Percentiles rank a stretch among this genome's conserved stretches.
Conservation (phyloP, 2,888 invertebrate genomes). For the Melanostoma scalare region DNA sequence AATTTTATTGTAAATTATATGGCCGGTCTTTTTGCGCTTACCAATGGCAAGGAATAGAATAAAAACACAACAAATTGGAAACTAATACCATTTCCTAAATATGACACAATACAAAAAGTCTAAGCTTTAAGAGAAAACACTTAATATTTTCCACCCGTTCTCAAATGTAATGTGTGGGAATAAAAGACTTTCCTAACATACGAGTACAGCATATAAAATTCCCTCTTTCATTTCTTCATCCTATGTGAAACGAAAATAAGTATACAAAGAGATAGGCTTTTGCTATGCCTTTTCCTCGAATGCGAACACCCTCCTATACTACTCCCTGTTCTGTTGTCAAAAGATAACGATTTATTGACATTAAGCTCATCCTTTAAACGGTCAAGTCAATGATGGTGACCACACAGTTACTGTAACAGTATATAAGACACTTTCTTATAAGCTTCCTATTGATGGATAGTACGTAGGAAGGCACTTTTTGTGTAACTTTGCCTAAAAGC, state of each 20-base stretch:
- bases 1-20: too few relatives aligned
- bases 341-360: conserved; percentile 65
- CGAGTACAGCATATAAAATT: too few relatives aligned
- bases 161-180: too few relatives aligned
- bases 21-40: too few relatives aligned
- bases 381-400: conserved; percentile 31
- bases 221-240: too few relatives aligned
- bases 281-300: background rate
- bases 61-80: too few relatives aligned
- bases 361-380: conserved; percentile 44
- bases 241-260: background rate
- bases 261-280: conserved; percentile 17
- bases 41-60: too few relatives aligned
- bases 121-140: too few relatives aligned
- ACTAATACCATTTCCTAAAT: too few relatives aligned
- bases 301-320: conserved; percentile 27
- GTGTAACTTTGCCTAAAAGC: background rate
- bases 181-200: too few relatives aligned
- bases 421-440: conserved; percentile 43
- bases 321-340: conserved; percentile 42
- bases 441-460: conserved; percentile 51
- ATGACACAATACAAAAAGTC: too few relatives aligned
- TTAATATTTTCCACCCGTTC: too few relatives aligned
- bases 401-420: conserved; percentile 10
- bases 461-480: conserved; percentile 31